phyloP scores from a whole-genome alignment of 1,140 invertebrate species.

The Eumeta japonica region DNA sequence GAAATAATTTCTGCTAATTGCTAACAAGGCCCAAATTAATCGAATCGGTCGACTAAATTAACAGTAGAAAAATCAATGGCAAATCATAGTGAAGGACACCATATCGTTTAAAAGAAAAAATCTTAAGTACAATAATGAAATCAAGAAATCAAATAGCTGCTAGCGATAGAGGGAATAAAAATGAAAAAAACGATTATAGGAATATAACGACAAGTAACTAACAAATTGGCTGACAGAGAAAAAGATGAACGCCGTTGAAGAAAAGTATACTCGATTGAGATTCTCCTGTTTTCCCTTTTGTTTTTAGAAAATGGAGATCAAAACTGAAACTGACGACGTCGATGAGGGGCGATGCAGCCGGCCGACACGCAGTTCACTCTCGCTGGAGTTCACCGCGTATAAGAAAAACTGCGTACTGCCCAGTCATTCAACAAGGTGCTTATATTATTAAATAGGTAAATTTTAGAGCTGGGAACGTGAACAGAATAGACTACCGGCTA shows the following conservation, averaged over 20 bases:
- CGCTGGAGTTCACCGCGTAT: slow-evolving; percentile 40
- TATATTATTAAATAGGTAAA: too few species aligned
- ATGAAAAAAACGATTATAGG: neutral
- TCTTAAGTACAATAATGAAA: too few species aligned
- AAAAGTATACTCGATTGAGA: too few species aligned
- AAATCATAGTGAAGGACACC: too few species aligned
- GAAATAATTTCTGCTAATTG: too few species aligned
- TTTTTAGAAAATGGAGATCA: slow-evolving; percentile 83
- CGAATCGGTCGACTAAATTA: too few species aligned
- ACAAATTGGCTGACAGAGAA: slow-evolving; percentile 11
- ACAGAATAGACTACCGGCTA: too few species aligned
- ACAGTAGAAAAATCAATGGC: too few species aligned
- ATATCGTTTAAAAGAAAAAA: too few species aligned
- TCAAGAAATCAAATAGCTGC: too few species aligned
- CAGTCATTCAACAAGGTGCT: slow-evolving; percentile 35
- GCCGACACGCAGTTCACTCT: slow-evolving; percentile 50
- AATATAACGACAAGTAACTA: neutral
- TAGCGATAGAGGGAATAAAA: neutral
- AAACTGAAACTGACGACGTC: slow-evolving; percentile 79
- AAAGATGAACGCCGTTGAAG: neutral
- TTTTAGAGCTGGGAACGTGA: too few species aligned
- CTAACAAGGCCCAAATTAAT: too few species aligned
- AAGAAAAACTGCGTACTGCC: slow-evolving; percentile 29
- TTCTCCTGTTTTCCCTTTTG: slow-evolving; percentile 8
- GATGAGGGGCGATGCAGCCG: slow-evolving; percentile 71